These are phyloP conservation scores for Netelia virgata DNA, from an alignment of 2,888 invertebrate genomes.

Conservation along the genomic window DNA sequence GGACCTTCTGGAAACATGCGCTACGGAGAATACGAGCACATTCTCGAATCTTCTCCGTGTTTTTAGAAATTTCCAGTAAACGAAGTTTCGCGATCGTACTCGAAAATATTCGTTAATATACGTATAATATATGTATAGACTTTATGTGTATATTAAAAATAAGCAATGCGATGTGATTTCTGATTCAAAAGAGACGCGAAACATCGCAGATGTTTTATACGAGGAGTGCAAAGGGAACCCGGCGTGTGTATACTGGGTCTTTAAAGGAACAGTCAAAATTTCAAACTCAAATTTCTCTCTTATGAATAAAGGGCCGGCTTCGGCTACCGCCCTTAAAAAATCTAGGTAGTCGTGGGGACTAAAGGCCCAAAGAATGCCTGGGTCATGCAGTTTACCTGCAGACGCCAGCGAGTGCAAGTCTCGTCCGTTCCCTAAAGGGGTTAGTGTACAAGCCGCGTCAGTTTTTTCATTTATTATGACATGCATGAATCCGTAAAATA, in stretches of 20 bases:
- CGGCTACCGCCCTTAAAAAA: no score
- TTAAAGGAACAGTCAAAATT: no score
- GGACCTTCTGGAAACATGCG: neutral
- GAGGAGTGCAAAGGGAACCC: no score
- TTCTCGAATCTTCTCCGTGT: constrained; percentile 15
- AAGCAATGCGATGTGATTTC: no score
- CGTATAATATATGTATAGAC: neutral
- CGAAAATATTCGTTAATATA: neutral
- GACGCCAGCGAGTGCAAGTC: no score
- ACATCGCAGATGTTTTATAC: no score
- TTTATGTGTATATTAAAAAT: neutral
- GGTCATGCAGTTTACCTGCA: neutral
- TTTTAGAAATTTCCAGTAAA: constrained; percentile 24
- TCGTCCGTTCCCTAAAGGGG: no score
- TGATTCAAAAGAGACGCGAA: no score
- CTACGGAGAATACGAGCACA: neutral
- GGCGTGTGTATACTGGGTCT: no score
- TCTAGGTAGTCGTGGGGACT: constrained; percentile 4
- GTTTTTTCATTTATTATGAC: constrained; percentile 40
- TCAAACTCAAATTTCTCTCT: no score
- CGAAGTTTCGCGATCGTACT: neutral
- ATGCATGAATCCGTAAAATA: constrained; percentile 49
- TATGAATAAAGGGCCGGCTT: no score
- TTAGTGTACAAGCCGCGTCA: no score
- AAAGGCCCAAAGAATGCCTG: neutral